Evolutionary conservation across 2,113 vertebrate species (phyloP).

Genomic region (Melanostigma gelatinosum): DNA sequence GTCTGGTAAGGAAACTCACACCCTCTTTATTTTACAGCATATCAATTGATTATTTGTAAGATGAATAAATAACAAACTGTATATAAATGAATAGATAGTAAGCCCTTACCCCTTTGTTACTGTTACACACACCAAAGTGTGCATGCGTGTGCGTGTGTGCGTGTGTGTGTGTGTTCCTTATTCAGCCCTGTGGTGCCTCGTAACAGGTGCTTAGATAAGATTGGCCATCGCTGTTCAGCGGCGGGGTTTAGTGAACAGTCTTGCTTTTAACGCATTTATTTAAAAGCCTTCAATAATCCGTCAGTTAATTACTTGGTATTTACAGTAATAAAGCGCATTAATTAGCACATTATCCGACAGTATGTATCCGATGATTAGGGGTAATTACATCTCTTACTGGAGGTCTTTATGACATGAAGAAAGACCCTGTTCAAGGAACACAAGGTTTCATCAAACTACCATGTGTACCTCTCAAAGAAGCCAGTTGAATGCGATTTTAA

Average conservation of each 20-base stretch:
- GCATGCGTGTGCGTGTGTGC: too few relatives aligned
- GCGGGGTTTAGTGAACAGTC: neutral
- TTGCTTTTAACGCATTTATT: neutral
- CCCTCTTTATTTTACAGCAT: neutral
- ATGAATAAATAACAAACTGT: neutral
- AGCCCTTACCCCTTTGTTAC: too few relatives aligned
- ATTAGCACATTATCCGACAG: neutral
- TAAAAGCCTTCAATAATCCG: neutral
- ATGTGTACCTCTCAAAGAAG: neutral
- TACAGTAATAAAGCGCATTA: neutral
- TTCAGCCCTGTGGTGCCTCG: neutral
- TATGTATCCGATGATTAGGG: neutral
- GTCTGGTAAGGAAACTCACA: neutral
- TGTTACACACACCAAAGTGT: too few relatives aligned
- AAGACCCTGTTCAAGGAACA: conserved; percentile 14
- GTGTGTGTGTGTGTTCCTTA: too few relatives aligned
- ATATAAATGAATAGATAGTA: neutral
- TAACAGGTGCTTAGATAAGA: neutral
- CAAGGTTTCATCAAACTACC: conserved; percentile 4
- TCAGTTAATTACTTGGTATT: neutral
- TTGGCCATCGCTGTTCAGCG: neutral
- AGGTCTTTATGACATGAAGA: conserved; percentile 1
- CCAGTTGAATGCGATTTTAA: conserved; percentile 20
- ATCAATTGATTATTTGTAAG: conserved; percentile 2
- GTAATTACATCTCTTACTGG: neutral